Evolutionary conservation across 2,888 invertebrate genomes (phyloP), one percentile per base, ranked within the genome.

Genomic region (Scrobipalpa atriplicella): DNA sequence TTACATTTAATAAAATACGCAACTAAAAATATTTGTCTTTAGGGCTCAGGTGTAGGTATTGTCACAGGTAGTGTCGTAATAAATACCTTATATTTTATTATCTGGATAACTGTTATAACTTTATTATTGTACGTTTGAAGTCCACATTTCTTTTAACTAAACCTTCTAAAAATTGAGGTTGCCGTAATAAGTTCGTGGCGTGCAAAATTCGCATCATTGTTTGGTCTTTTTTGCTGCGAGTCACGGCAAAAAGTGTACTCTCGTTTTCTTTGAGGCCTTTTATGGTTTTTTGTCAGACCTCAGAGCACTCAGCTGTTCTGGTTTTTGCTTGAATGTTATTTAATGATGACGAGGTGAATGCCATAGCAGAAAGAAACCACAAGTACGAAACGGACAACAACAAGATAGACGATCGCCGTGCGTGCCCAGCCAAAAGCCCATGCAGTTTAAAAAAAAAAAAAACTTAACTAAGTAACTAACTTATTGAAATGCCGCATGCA

Each of bases 191-290:
- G 29, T 66, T 29, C 39, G 36, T 56, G 39, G 38, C 63, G 47
- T 52, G 38, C 47, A 18, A 62, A 66, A 63, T 64, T 67, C 43
- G 41, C 36, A 47, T 43, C 62, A 60, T 62, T 67, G 64, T 68
- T 29, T 38, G 13, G 29, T 56, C 47, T 58, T 64, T 62, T 65
- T 66, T 64, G 0, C 18, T 8, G 18, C 8, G 13, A 11, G 21
- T 43, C 51, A 8, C 18, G 18, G 60, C 66, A 73, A 72, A 73
- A 58, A 70, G 43, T 41, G n/a, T 66, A 73, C 71, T 73, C 68
- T 72, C 71, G 68, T 68, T 73, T 72, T 72, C 73, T 67, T 36
- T 39, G 36, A 61, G 65, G 56, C 43, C 38, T 67, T 70, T 70
- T 68, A 60, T 68, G 1, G 38, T 41, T 64, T 66, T 56, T 66